Conservation (phyloP, 2,888 invertebrate genomes). For the Nephrotoma flavescens region DNA sequence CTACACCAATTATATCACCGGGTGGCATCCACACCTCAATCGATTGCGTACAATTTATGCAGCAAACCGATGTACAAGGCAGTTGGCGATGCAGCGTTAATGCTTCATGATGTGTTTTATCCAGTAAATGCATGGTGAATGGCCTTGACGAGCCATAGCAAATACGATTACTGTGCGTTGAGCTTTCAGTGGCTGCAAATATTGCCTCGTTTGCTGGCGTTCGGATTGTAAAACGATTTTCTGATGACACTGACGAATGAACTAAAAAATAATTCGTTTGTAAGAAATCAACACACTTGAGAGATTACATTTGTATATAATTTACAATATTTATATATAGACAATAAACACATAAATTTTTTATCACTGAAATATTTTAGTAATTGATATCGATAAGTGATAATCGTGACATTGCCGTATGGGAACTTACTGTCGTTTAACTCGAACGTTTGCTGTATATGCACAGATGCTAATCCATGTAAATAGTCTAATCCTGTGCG, state of each 20-base stretch:
- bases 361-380: neutral
- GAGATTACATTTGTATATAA: neutral
- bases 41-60: slow-evolving; percentile 40
- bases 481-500: slow-evolving; percentile 56
- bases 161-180: slow-evolving; percentile 44
- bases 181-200: slow-evolving; percentile 57
- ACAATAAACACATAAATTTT: neutral
- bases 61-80: slow-evolving; percentile 53
- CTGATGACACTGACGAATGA: slow-evolving; percentile 39
- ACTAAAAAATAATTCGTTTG: slow-evolving; percentile 15
- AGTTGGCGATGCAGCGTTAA: slow-evolving; percentile 56
- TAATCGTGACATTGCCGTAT: neutral
- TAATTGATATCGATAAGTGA: neutral
- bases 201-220: slow-evolving; percentile 58
- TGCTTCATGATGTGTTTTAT: slow-evolving; percentile 71
- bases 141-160: slow-evolving; percentile 52
- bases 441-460: slow-evolving; percentile 69
- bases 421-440: slow-evolving; percentile 49
- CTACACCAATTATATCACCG: slow-evolving; percentile 51
- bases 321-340: neutral
- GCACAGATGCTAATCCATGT: slow-evolving; percentile 48
- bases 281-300: neutral
- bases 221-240: slow-evolving; percentile 57
- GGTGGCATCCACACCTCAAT: slow-evolving; percentile 59
- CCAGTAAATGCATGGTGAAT: slow-evolving; percentile 65